Evolutionary conservation across 2,797 vertebrate genomes (phyloP).

Genomic region (Acipenser ruthenus): DNA sequence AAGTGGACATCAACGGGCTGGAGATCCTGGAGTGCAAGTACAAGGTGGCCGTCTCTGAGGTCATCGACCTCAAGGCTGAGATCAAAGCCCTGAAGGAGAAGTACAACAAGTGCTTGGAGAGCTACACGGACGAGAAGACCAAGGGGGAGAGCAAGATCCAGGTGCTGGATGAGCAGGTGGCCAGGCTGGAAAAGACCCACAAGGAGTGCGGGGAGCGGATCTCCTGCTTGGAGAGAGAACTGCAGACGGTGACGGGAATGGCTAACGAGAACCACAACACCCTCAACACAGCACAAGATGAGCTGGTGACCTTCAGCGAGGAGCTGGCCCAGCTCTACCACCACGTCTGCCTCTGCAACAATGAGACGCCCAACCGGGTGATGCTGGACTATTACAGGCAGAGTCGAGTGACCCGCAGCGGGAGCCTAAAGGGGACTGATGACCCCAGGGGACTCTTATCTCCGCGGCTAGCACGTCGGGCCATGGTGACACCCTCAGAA

Average conservation of each 20-base stretch:
- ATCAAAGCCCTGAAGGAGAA: constrained; percentile 94
- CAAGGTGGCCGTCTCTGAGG: constrained; percentile 90
- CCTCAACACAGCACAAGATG: constrained; percentile 88
- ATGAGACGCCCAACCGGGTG: constrained; percentile 92
- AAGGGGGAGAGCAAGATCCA: constrained; percentile 74
- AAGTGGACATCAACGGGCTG: constrained; percentile 79
- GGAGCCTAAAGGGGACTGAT: constrained; percentile 86
- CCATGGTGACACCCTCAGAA: constrained; percentile 64
- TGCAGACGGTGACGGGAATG: constrained; percentile 63
- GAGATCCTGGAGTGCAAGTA: constrained; percentile 95
- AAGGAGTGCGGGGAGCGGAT: constrained; percentile 75
- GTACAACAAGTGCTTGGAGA: constrained; percentile 85
- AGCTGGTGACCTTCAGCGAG: constrained; percentile 93
- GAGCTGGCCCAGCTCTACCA: constrained; percentile 96
- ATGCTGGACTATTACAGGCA: constrained; percentile 98
- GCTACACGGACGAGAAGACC: constrained; percentile 69
- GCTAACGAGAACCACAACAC: constrained; percentile 82
- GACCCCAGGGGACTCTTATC: constrained; percentile 84
- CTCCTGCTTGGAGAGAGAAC: constrained; percentile 74
- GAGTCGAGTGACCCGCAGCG: constrained; percentile 81
- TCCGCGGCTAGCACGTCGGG: constrained; percentile 78
- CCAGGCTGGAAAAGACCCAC: constrained; percentile 65
- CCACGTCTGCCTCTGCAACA: constrained; percentile 95
- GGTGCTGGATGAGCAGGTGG: constrained; percentile 70
- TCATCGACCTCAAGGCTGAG: constrained; percentile 95